Evolutionary conservation across 2,888 invertebrate genomes (phyloP).

Genomic region (Campoplex capitator): DNA sequence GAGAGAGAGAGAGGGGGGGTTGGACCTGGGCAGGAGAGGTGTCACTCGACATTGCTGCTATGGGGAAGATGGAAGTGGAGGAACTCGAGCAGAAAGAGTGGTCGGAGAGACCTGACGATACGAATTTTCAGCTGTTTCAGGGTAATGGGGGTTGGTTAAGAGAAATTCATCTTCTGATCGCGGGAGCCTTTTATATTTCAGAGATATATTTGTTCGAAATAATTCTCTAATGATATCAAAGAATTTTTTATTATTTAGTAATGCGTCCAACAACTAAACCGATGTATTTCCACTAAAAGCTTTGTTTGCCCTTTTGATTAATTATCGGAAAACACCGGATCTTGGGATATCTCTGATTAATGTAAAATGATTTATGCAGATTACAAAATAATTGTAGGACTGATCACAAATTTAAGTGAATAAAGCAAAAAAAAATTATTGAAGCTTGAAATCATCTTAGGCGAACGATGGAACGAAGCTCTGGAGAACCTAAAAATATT

Average conservation of each 20-base stretch:
- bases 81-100: constrained; percentile 59
- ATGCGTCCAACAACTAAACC: background rate
- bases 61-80: constrained; percentile 61
- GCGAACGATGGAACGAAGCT: background rate
- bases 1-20: constrained; percentile 39
- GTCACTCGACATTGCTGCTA: constrained; percentile 75
- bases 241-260: background rate
- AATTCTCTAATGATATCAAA: background rate
- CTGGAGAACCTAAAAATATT: background rate
- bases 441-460: background rate
- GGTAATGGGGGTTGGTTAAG: constrained; percentile 31
- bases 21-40: constrained; percentile 70
- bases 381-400: background rate
- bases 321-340: background rate
- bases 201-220: background rate
- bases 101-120: constrained; percentile 44
- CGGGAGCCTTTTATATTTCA: background rate
- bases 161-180: background rate
- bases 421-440: background rate
- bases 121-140: background rate
- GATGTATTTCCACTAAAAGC: background rate
- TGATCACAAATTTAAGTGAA: background rate
- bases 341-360: background rate
- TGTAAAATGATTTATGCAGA: background rate
- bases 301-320: background rate